Evolutionary conservation across 2,888 invertebrate genomes (phyloP), one percentile per base, ranked within the genome.

Genomic region (Leucophora obtusa): DNA sequence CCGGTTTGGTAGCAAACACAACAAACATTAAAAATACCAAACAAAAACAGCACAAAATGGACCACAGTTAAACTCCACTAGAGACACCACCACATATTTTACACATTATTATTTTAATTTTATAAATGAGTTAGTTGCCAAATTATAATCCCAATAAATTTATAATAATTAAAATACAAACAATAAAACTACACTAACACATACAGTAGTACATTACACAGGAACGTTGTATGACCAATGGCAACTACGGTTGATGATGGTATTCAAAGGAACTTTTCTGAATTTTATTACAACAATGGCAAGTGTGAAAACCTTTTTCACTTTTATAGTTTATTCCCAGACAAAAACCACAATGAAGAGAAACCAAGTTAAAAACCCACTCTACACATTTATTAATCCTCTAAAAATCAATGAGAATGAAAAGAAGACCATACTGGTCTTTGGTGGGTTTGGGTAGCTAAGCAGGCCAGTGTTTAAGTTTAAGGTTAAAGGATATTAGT

Each of bases 251-350:
- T 56, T 2, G 28, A n/a, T 28, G 28, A 56, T 58, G 47, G 17
- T 70, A 8, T 15, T 15, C 3, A 18, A 15, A 15, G 0, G 53
- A 11, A 10, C 10, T 60, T 43, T 43, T 21, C 7, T 58, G 4
- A 7, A 11, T 35, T n/a, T 47, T 33, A 21, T 21, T 7, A 21
- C 51, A 33, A 66, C 56, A 81, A 77, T 51, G 65, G 70, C 77
- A 77, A 82, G 82, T 83, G 83, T 80, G 79, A 83, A 82, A 80
- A 70, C 75, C 75, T 72, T 78, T 79, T 79, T 59, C 68, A 73
- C 59, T 75, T 79, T 71, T 50, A 77, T 70, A 81, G 68, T 74
- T 73, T 62, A 24, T 33, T 24, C 24, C 24, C 43, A 53, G 21
- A 33, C 8, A 28, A 50, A 21, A 24, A 38, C 28, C 43, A 43